Base-by-base conservation (phyloP, 2,888 invertebrate genomes). In the Thymelicus lineola region DNA sequence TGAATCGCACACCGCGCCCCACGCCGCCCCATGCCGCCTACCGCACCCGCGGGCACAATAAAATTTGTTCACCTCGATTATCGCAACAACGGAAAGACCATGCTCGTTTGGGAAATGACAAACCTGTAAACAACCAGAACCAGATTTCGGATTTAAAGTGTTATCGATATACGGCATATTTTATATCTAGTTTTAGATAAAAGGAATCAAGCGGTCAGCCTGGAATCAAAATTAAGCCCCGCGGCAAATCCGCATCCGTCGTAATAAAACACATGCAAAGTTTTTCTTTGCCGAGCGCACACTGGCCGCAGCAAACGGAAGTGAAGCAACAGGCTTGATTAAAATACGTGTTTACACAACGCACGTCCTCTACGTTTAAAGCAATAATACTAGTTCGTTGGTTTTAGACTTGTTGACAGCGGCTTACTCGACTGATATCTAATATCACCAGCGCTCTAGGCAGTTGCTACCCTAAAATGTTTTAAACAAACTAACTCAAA, bases 231-330 rank as follows among this genome's bases (percentile, higher is more conserved):
- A 93, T 93, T 89, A 91, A 91, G 86, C 91, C 93, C 90, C 82
- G 80, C 77, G 86, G 93, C 85, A 67, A 77, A 78, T 82, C 82
- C 83, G 88, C 88, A 85, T 90, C 91, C 91, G 88, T 90, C 90
- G 92, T 93, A 93, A 93, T 93, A 93, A 91, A 92, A 91, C 91
- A 86, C 89, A 93, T 93, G 92, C 93, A 92, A 93, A 93, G 93
- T 93, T 93, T 91, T 93, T 93, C 93, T 91, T 93, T 93, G 91
- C 90, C 79, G 81, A 89, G 87, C 84, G 83, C 79, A 82, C 85
- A 84, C 84, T 85, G 86, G 89, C 88, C 89, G 84, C 90, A 86
- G 87, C 86, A 80, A 87, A 83, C 91, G 93, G 92, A 91, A 86
- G 86, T 83, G 86, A 84, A 90, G 92, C 92, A 93, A 93, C 92